A percentile compares a stretch with the other conserved stretches of the same genome.
Conservation (phyloP, 2,797 vertebrate species). For the Alauda arvensis region DNA sequence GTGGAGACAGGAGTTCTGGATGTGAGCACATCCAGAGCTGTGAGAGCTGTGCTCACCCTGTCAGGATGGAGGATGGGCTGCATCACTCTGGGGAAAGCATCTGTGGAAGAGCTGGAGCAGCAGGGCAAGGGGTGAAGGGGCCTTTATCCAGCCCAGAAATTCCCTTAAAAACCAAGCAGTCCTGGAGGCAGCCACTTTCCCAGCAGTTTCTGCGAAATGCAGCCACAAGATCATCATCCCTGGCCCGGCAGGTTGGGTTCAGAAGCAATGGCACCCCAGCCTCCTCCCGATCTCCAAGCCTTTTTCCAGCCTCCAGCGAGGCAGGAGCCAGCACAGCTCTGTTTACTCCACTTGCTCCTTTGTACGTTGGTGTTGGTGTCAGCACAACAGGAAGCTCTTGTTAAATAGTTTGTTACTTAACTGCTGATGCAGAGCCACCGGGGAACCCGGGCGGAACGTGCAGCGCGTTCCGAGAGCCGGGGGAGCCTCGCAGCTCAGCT, state of each 20-base stretch:
- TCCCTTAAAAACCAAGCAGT: not conserved
- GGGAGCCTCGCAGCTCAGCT: not conserved
- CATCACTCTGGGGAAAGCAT: fast-evolving
- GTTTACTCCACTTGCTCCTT: conserved; percentile 2
- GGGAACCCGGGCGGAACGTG: not conserved
- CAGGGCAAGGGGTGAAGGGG: not conserved
- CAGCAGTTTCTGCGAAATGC: not conserved
- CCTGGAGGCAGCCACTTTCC: not conserved
- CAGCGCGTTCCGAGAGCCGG: fast-evolving
- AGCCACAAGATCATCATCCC: not conserved
- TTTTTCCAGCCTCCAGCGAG: not conserved
- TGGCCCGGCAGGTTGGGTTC: not conserved
- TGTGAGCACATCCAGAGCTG: not conserved
- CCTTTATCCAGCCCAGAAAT: not conserved
- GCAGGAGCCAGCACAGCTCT: not conserved
- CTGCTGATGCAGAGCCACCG: not conserved
- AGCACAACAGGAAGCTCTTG: conserved; percentile 53
- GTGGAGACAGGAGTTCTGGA: not conserved
- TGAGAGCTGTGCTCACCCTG: not conserved
- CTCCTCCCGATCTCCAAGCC: fast-evolving
- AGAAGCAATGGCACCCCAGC: not conserved
- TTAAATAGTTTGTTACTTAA: conserved; percentile 21
- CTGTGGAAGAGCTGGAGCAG: fast-evolving
- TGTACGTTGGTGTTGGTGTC: not conserved
- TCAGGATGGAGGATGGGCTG: fast-evolving